These are phyloP conservation scores for Potorous gilbertii DNA, from an alignment of 2,797 vertebrate species.

Conservation along the genomic window DNA sequence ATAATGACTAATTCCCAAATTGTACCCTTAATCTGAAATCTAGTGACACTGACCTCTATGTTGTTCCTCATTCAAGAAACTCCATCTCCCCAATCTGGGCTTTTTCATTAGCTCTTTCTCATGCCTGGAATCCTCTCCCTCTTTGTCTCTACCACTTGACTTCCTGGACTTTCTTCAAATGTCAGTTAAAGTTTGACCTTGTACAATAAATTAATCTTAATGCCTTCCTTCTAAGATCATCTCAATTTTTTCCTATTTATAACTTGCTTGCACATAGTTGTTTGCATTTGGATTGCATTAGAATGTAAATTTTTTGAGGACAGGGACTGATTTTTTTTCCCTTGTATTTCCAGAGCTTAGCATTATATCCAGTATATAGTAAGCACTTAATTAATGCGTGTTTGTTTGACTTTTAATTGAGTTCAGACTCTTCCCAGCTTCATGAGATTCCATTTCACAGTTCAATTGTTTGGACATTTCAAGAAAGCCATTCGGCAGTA, in stretches of 20 bases:
- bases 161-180: background rate
- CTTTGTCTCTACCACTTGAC: background rate
- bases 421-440: rapidly evolving
- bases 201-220: background rate
- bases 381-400: background rate
- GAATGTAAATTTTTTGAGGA: background rate
- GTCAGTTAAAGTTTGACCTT: background rate
- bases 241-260: background rate
- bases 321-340: background rate
- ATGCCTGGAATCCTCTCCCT: background rate
- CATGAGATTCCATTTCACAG: background rate
- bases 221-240: background rate
- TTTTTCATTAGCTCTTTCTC: background rate
- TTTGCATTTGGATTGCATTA: background rate
- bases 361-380: background rate
- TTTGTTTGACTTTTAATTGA: background rate
- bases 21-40: rapidly evolving
- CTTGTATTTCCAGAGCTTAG: background rate
- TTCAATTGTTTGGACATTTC: background rate
- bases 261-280: background rate
- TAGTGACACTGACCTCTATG: background rate
- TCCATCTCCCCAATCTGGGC: background rate
- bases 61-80: background rate
- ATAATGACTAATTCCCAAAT: rapidly evolving
- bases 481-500: background rate